Evolutionary conservation across 1,140 invertebrate species (phyloP).

Genomic region (Drosophila baimaii): DNA sequence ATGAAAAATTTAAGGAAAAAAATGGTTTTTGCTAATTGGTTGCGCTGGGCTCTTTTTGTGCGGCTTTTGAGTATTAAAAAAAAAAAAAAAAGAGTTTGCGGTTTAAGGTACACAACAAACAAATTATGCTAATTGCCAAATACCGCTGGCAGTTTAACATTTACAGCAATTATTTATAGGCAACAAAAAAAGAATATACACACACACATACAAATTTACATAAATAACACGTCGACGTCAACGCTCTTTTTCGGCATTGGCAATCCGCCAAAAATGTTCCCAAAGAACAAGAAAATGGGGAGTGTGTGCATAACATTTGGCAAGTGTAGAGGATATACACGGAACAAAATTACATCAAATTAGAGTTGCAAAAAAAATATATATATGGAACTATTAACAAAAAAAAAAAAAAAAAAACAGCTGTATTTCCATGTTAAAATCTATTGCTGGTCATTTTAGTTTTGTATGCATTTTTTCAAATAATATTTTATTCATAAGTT

Average conservation of each 20-base stretch:
- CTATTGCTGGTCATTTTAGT: too few species aligned
- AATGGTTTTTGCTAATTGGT: background rate
- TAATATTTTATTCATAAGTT: too few species aligned
- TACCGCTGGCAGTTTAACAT: conserved; percentile 18
- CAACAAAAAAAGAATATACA: conserved; percentile 11
- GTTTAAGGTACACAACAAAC: conserved; percentile 6
- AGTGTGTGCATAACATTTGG: conserved; percentile 64
- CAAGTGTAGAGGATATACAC: conserved; percentile 11
- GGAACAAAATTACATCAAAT: conserved; percentile 13
- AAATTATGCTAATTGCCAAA: conserved; percentile 12
- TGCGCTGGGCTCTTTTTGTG: background rate
- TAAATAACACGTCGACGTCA: conserved; percentile 28
- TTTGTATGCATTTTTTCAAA: too few species aligned
- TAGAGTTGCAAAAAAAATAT: too few species aligned
- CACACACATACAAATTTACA: background rate
- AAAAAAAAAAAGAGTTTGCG: conserved; percentile 12
- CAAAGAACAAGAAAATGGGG: conserved; percentile 24
- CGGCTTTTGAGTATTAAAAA: background rate
- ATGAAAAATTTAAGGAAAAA: conserved; percentile 2
- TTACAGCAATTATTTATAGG: conserved; percentile 50
- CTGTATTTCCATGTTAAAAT: too few species aligned
- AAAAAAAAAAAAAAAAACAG: conserved; percentile 6
- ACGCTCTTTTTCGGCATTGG: conserved; percentile 28
- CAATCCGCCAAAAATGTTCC: conserved; percentile 18
- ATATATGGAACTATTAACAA: conserved; percentile 39